Evolutionary conservation across 2,797 vertebrate genomes (phyloP).

Genomic region (Enteromius argenteus): DNA sequence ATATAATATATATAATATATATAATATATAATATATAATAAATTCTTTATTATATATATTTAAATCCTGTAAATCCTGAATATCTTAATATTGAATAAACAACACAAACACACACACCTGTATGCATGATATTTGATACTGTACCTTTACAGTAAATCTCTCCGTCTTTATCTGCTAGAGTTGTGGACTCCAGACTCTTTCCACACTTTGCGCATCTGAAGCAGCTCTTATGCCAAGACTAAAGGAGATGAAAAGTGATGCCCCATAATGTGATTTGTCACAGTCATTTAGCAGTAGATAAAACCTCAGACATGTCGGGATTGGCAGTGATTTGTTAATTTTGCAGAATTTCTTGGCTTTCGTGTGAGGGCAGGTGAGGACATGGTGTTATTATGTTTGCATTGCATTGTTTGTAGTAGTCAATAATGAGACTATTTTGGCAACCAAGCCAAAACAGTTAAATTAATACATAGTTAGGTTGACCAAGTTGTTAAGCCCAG

Average conservation of each 20-base stretch:
- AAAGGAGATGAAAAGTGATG: slow-evolving; percentile 14
- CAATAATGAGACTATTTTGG: background rate
- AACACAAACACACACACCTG: background rate
- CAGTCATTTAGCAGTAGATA: background rate
- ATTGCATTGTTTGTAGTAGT: background rate
- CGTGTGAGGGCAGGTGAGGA: background rate
- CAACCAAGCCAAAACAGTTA: background rate
- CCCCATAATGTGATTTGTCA: background rate
- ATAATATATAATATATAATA: no score
- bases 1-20: no score
- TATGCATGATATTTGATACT: slow-evolving; percentile 6
- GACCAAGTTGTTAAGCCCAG: background rate
- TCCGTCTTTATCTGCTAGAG: slow-evolving; percentile 93
- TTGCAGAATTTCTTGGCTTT: background rate
- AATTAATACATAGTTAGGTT: background rate
- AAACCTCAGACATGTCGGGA: background rate
- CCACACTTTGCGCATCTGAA: slow-evolving; percentile 97
- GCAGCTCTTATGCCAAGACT: slow-evolving; percentile 97
- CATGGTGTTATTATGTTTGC: background rate
- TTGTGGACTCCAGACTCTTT: slow-evolving; percentile 96
- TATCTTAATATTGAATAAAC: background rate
- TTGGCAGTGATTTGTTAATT: background rate
- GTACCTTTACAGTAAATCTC: slow-evolving; percentile 92
- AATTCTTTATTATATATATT: background rate
- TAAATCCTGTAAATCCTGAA: background rate